Evolutionary conservation across 2,797 vertebrate genomes (phyloP).

Genomic region (Manis crassicaudata): DNA sequence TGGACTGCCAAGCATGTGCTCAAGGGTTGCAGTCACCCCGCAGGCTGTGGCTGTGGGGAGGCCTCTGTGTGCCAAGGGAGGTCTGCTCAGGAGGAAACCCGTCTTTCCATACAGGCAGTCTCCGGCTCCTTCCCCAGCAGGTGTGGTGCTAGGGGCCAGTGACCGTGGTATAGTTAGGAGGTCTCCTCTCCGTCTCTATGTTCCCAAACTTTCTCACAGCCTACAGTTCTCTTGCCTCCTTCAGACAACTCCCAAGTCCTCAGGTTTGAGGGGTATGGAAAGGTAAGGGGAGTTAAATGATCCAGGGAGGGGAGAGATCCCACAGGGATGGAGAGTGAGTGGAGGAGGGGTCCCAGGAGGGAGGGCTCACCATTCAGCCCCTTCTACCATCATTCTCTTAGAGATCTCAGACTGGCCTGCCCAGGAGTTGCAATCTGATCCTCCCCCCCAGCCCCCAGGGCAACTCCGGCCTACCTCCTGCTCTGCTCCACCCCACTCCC

Average conservation of each 20-base stretch:
- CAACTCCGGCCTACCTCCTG: not conserved
- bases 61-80: no score
- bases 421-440: not conserved
- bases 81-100: not conserved
- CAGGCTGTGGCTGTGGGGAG: not conserved
- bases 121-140: not conserved
- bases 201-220: not conserved
- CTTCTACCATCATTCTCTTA: not conserved
- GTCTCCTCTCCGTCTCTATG: not conserved
- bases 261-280: not conserved
- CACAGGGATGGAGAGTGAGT: not conserved
- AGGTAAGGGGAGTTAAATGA: not conserved
- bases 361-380: not conserved
- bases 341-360: not conserved
- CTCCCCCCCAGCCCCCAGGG: not conserved
- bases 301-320: not conserved
- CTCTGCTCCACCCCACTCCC: not conserved
- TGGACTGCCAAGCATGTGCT: not conserved
- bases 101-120: not conserved
- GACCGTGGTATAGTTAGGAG: not conserved
- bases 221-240: not conserved
- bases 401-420: not conserved
- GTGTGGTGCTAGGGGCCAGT: not conserved
- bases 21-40: not conserved
- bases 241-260: not conserved